A percentile compares a stretch with the other conserved stretches of the same genome.
phyloP scores from a whole-genome alignment of 1,140 invertebrate species.

The Hypothenemus hampei region DNA sequence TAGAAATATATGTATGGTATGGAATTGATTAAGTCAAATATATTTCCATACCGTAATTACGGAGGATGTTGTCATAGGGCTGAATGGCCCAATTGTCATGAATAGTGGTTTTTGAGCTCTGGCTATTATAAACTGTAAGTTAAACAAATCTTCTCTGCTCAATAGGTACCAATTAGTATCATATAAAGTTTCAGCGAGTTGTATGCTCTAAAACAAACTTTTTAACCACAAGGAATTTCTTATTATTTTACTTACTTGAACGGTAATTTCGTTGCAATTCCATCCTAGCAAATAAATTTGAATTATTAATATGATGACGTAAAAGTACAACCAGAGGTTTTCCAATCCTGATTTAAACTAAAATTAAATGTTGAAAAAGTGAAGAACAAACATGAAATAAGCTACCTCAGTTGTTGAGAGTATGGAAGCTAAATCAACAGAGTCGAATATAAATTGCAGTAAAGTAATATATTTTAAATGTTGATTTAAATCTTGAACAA shows the following conservation, averaged over 20 bases:
- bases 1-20: not conserved
- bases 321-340: not conserved
- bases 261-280: not conserved
- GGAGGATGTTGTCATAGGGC: not conserved
- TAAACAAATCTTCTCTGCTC: not conserved
- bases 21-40: not conserved
- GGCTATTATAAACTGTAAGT: not conserved
- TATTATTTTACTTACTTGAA: not conserved
- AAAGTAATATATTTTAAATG: not conserved
- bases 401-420: not conserved
- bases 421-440: not conserved
- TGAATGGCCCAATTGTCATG: conserved; percentile 5
- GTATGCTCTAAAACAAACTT: conserved; percentile 7
- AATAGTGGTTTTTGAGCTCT: conserved; percentile 3
- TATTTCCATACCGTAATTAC: conserved; percentile 2
- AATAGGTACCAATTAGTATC: conserved; percentile 2
- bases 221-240: not conserved
- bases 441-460: not conserved
- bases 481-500: not conserved
- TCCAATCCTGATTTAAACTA: too few relatives aligned
- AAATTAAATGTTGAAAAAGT: too few relatives aligned
- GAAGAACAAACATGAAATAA: too few relatives aligned
- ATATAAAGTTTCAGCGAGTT: not conserved
- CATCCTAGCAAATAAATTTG: not conserved
- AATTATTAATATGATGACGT: not conserved